Conservation (phyloP, 2,888 invertebrate genomes). For the Glaucopsyche alexis region DNA sequence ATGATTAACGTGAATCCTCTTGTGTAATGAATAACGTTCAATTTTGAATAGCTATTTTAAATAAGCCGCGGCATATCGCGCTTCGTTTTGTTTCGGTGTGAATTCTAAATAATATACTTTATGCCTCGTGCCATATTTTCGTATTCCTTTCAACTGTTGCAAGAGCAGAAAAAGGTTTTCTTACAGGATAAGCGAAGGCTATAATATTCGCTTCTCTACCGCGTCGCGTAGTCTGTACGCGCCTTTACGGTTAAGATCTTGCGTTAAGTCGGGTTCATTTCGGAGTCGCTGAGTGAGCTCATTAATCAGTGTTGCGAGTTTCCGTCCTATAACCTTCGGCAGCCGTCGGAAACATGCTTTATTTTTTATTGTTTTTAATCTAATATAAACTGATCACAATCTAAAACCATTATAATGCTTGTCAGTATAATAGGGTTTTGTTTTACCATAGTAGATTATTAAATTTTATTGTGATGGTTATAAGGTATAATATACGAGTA, state of each 20-base stretch:
- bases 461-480: neutral
- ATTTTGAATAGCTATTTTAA: no score
- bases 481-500: no score
- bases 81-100: no score
- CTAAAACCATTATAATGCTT: conserved; percentile 37
- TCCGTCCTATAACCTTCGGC: conserved; percentile 54
- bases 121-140: no score
- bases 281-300: conserved; percentile 62
- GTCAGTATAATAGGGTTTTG: conserved; percentile 28
- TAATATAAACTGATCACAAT: conserved; percentile 65
- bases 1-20: no score
- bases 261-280: conserved; percentile 71
- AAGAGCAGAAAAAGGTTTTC: no score
- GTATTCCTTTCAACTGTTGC: no score
- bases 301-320: conserved; percentile 67
- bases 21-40: no score
- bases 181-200: no score
- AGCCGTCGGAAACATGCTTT: conserved; percentile 65
- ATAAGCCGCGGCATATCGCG: no score
- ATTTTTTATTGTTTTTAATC: conserved; percentile 77
- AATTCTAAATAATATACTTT: no score
- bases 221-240: neutral
- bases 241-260: conserved; percentile 43
- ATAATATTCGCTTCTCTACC: no score
- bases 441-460: neutral